Evolutionary conservation across 1,140 invertebrate species (phyloP), one percentile per base, ranked within the genome.

Genomic region (Acromyrmex heyeri): DNA sequence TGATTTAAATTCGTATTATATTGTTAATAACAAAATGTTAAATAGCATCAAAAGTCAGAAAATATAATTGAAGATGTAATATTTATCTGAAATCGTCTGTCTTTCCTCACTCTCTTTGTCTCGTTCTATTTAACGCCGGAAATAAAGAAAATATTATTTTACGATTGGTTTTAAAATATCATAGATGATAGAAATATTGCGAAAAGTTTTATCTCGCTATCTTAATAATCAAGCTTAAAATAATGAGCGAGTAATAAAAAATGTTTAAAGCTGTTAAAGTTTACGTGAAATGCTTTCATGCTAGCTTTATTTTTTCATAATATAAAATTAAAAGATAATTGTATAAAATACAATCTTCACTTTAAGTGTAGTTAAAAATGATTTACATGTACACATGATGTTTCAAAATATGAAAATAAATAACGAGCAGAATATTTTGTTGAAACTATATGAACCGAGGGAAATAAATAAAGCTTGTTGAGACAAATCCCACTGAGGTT

Each of bases 171-270:
- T 48, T 75, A 82, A 72, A 72, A 55, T 73, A 62, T 73, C 24
- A 44, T 34, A 62, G 21, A 73, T 38, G 44, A 79, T 18, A 18
- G 55, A 50, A 82, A 82, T 83, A 69, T 27, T 3, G 5, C 38
- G 30, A 12, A n/a, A 70, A 57, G 10, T 44, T 72, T 70, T 44
- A 57, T 38, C 30, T 2, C 1, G 10, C 6, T 57, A 24, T 55
- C 65, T 81, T 72, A 81, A 81, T n/a, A 57, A 38, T n/a, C 18
- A 24, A 55, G 10, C 65, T 81, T n/a, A 24, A 69, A 69, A 48
- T 21, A 24, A 59, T 44, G 21, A 6, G 7, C 5, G 59, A 79
- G 16, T 65, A 67, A 79, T 59, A 27, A 83, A 50, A 38, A 83
- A 83, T 62, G 30, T 5, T 65, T 10, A 44, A 1, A 34, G 18